Percentiles rank a stretch among this genome's conserved stretches.
phyloP scores from a whole-genome alignment of 1,140 invertebrate species.

The Vanessa tameamea region DNA sequence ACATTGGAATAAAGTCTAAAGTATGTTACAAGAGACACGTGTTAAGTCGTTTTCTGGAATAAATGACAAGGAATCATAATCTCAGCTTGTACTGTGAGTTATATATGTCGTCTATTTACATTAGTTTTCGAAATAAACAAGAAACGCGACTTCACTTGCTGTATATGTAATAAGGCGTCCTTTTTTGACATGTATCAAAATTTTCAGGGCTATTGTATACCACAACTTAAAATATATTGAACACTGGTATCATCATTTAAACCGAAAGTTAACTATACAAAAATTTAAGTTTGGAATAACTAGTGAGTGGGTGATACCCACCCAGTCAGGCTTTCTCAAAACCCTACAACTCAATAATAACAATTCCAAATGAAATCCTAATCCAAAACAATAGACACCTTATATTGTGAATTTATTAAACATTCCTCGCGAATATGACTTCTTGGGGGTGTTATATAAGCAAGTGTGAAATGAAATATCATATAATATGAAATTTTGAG shows the following conservation, averaged over 20 bases:
- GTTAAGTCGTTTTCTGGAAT: slow-evolving; percentile 34
- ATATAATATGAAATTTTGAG: slow-evolving; percentile 6
- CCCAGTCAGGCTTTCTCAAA: no score
- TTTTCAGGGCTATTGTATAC: neutral
- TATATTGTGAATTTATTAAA: neutral
- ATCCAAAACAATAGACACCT: neutral
- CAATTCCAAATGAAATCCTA: no score
- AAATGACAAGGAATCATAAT: slow-evolving; percentile 65
- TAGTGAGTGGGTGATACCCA: no score
- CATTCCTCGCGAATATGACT: neutral
- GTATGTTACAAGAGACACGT: slow-evolving; percentile 16
- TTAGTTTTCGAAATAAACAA: slow-evolving; percentile 71
- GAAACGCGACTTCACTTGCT: slow-evolving; percentile 43
- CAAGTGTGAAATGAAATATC: neutral
- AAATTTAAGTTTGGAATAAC: no score
- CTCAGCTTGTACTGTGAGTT: slow-evolving; percentile 63
- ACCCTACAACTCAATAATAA: no score
- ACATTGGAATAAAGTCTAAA: slow-evolving; percentile 36
- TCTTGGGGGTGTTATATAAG: slow-evolving; percentile 2
- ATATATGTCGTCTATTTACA: slow-evolving; percentile 68
- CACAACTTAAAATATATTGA: no score
- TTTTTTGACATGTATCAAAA: neutral
- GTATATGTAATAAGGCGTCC: neutral
- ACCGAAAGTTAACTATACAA: no score
- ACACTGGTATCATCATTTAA: no score